Conservation (phyloP, 1,140 invertebrate genomes). For the Ceratoteleas bidentatus region DNA sequence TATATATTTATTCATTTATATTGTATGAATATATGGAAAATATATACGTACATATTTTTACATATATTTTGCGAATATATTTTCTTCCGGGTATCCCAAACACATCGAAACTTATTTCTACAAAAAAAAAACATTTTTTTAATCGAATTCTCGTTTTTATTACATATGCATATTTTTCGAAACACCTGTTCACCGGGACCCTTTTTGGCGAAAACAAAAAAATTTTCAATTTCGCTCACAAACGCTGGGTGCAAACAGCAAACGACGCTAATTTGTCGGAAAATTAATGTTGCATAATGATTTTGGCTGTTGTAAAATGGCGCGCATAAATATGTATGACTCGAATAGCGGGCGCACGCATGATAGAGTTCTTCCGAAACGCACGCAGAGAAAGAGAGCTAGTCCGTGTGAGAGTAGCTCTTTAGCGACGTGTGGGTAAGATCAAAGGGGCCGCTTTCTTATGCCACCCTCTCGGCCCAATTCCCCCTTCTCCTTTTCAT, state of each 20-base stretch:
- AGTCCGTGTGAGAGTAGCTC: slow-evolving; percentile 62
- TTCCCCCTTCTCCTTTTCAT: slow-evolving; percentile 52
- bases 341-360: slow-evolving; percentile 42
- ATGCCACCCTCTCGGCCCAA: slow-evolving; percentile 63
- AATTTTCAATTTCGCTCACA: too few relatives aligned
- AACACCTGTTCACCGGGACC: too few relatives aligned
- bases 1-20: too few relatives aligned
- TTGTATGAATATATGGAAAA: too few relatives aligned
- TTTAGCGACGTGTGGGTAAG: slow-evolving; percentile 64
- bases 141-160: too few relatives aligned
- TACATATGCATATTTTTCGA: too few relatives aligned
- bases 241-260: slow-evolving; percentile 11
- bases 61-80: too few relatives aligned
- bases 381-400: slow-evolving; percentile 39
- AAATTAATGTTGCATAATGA: slow-evolving; percentile 46
- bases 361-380: slow-evolving; percentile 70
- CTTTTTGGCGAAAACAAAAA: too few relatives aligned
- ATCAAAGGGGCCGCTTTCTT: slow-evolving; percentile 69
- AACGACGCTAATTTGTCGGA: slow-evolving; percentile 47
- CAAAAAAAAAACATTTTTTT: too few relatives aligned
- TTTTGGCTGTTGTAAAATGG: slow-evolving; percentile 51
- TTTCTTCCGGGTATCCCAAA: too few relatives aligned
- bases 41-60: too few relatives aligned
- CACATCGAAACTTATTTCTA: too few relatives aligned
- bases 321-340: slow-evolving; percentile 58